Evolutionary conservation across 1,140 invertebrate genomes (phyloP).

Genomic region (Arctopsyche grandis): DNA sequence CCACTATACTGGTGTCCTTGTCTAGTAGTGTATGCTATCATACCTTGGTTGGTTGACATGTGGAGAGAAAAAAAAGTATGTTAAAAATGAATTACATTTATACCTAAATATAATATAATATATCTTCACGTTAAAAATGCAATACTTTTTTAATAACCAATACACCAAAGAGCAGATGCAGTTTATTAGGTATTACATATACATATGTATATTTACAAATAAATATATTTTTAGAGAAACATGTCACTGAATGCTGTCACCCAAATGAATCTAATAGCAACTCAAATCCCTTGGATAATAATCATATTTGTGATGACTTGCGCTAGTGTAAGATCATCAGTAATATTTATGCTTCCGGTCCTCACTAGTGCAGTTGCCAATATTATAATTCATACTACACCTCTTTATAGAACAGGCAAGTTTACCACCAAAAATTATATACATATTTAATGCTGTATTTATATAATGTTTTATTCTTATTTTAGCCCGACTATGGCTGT

Average conservation of each 20-base stretch:
- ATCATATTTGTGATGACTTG: constrained; percentile 46
- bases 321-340: constrained; percentile 32
- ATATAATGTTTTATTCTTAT: constrained; percentile 20
- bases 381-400: constrained; percentile 46
- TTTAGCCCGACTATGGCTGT: constrained; percentile 48
- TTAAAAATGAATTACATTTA: neutral
- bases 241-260: constrained; percentile 38
- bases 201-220: no score
- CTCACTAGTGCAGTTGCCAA: constrained; percentile 37
- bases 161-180: no score
- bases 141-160: no score
- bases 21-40: constrained; percentile 25
- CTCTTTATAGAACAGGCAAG: constrained; percentile 42
- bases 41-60: constrained; percentile 39
- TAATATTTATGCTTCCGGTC: constrained; percentile 39
- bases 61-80: constrained; percentile 49
- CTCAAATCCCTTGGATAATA: constrained; percentile 45
- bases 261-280: constrained; percentile 47
- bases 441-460: neutral
- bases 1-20: constrained; percentile 52
- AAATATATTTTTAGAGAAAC: constrained; percentile 37
- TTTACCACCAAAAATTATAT: neutral
- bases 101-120: neutral
- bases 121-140: neutral
- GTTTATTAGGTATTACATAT: no score